A percentile compares a stretch with the other conserved stretches of the same genome.
These are phyloP conservation scores for Ptychobarbus kaznakovi DNA, from an alignment of 2,797 vertebrate species.

Conservation along the genomic window DNA sequence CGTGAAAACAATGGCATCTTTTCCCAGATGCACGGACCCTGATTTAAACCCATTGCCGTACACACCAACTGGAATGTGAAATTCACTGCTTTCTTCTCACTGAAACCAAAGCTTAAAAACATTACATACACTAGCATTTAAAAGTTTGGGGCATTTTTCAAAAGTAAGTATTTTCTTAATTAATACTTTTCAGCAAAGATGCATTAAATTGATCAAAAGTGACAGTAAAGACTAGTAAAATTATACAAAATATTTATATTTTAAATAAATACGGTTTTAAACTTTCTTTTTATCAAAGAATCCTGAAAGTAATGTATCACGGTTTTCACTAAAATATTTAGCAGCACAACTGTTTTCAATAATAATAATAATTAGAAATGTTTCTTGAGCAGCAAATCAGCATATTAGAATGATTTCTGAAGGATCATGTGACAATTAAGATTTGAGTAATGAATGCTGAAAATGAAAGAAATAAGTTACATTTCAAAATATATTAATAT, in stretches of 20 bases:
- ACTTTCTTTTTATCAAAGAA: too few relatives aligned
- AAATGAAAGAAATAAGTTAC: not conserved
- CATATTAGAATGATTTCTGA: not conserved
- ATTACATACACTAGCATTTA: not conserved
- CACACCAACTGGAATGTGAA: constrained; percentile 85
- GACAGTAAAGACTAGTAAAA: too few relatives aligned
- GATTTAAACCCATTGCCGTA: constrained; percentile 77
- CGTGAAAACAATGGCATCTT: constrained; percentile 90
- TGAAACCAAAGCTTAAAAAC: constrained; percentile 80
- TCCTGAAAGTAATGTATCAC: too few relatives aligned
- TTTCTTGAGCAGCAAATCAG: not conserved
- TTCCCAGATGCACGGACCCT: constrained; percentile 85
- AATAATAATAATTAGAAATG: too few relatives aligned
- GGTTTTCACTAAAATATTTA: not conserved
- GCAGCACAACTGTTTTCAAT: not conserved
- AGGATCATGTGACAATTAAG: not conserved
- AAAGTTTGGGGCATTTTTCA: not conserved
- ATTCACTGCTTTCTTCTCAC: constrained; percentile 85
- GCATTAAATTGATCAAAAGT: too few relatives aligned
- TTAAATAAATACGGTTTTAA: too few relatives aligned
- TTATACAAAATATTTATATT: too few relatives aligned
- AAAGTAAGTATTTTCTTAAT: not conserved
- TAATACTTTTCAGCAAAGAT: not conserved
- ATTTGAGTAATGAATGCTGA: not conserved
- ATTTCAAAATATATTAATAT: not conserved